phyloP scores from a whole-genome alignment of 2,113 vertebrate genomes.

The Sturnira hondurensis region DNA sequence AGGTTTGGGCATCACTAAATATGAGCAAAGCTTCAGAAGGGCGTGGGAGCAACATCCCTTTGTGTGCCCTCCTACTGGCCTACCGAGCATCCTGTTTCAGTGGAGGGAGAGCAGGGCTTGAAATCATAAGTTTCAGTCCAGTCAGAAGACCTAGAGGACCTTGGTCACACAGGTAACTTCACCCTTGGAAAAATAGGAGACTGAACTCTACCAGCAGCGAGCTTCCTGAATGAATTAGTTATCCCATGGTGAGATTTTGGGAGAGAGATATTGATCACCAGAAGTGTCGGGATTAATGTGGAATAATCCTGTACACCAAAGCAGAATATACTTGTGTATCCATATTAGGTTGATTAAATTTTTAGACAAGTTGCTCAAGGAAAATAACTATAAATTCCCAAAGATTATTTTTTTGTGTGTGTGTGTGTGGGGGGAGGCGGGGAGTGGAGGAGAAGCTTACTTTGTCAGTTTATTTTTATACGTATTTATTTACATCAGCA shows the following conservation, averaged over 20 bases:
- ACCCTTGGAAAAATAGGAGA: background rate
- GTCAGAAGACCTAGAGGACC: background rate
- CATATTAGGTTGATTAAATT: background rate
- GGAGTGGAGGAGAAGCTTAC: background rate
- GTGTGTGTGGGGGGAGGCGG: rapidly evolving
- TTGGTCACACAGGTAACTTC: background rate
- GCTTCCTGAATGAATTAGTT: background rate
- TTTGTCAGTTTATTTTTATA: constrained; percentile 28
- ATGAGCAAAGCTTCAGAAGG: background rate
- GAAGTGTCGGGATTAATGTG: background rate
- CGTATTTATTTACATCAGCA: background rate
- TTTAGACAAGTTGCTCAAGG: background rate
- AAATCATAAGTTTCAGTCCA: background rate
- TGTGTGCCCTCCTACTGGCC: background rate
- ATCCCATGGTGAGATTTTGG: background rate
- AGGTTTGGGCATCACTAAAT: background rate
- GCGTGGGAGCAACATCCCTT: background rate
- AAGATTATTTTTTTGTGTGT: background rate
- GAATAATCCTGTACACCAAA: background rate
- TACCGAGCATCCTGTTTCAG: background rate
- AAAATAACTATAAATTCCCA: background rate
- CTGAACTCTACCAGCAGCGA: background rate
- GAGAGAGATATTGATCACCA: background rate
- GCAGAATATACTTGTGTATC: background rate
- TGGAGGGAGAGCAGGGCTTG: background rate